Evolutionary conservation across 2,888 invertebrate species (phyloP), one percentile per base, ranked within the genome.

Genomic region (Hololepta plana): DNA sequence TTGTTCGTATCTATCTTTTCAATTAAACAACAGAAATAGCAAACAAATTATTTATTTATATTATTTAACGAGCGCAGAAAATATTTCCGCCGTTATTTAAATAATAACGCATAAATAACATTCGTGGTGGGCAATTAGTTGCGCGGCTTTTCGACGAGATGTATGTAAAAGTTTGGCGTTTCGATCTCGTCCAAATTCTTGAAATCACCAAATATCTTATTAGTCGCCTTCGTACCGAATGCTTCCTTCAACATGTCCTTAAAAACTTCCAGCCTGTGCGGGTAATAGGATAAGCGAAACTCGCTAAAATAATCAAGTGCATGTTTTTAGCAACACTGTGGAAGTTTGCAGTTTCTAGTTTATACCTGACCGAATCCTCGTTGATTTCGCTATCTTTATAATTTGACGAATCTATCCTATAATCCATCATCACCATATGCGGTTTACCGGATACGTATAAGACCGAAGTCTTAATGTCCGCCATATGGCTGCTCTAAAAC

Each of bases 221-320:
- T 77, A 26, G 64, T 60, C 2, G 67, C 66, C 13, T 61, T 53
- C 13, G 54, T 45, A 21, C 69, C 69, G 46, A 87, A 87, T 2
- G 72, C 68, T 24, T 73, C 70, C 35, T 62, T 57, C 31, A 88
- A 50, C 59, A 85, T 75, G 14, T 56, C 44, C 1, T 64, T 70
- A 57, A 88, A 88, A 12, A 63, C 59, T 22, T 66, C 59, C 39
- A 87, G 51, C 34, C 68, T 67, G 51, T 88, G 85, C 0, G 87
- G 88, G 57, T 82, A 85, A 55, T 87, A 88, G 15, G 84, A 85
- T 15, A 88, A 57, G 2, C 87, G 70, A 53, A 88, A 88, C 42
- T 82, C 75, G 43, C 77, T 82, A 53, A 21, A 55, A 55, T 33
- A 29, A 31, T 32, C 17, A 17, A 7, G 7, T 17, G 17, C n/a